phyloP scores from a whole-genome alignment of 2,797 vertebrate species.

The Galago senegalensis region DNA sequence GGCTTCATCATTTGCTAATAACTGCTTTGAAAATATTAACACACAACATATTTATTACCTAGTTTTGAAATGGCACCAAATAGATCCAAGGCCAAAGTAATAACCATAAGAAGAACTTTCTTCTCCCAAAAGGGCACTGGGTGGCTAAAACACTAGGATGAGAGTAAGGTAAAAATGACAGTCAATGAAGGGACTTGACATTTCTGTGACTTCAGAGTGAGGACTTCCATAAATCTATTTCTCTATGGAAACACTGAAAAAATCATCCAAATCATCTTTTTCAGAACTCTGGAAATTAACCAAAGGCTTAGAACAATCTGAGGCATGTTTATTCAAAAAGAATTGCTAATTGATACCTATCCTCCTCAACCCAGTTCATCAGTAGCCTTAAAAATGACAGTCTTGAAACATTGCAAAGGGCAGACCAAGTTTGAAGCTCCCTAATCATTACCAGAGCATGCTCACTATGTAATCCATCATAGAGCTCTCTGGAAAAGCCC shows the following conservation, averaged over 20 bases:
- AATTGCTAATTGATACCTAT: not conserved
- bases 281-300: not conserved
- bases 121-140: not conserved
- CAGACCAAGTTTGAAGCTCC: not conserved
- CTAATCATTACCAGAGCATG: not conserved
- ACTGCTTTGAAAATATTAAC: not conserved
- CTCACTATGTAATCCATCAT: not conserved
- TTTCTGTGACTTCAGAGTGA: not conserved
- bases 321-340: not conserved
- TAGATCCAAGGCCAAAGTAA: not conserved
- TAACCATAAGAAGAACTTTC: not conserved
- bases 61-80: not conserved
- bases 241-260: not conserved
- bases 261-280: not conserved
- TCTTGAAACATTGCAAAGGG: not conserved
- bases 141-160: conserved; percentile 3
- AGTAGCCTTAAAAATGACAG: not conserved
- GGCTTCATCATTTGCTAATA: not conserved
- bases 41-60: not conserved
- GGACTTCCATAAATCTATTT: not conserved
- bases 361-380: not conserved
- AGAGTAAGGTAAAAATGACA: not conserved
- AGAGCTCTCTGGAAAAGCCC: not conserved
- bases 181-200: not conserved
- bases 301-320: not conserved